Base-by-base conservation (phyloP, 2,113 vertebrate species). In the Paratilapia polleni region DNA sequence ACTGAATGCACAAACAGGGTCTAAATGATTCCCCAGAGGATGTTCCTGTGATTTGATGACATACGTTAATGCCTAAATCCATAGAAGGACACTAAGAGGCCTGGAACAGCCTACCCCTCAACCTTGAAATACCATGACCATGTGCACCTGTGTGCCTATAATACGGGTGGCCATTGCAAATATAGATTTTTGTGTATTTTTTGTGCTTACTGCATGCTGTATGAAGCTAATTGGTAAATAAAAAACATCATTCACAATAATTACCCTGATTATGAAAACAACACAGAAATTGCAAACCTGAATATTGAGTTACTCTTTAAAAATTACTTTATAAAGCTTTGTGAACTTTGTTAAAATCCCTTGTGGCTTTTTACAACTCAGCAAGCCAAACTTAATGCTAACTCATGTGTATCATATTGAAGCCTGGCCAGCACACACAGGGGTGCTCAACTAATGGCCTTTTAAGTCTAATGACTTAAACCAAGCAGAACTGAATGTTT, bases 391-490 rank as follows among this genome's bases (percentile, higher is more conserved):
- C 36, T 56, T 84, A 87, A 87, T 77, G 57, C 62, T 81, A 83
- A 79, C 70, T 82, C 77, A 89, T 87, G 86, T 86, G 86, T 62
- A 83, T 80, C 80, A 1, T 47, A 80, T 54, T 78, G 79, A 81
- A 28, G 61, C 70, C 81, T 38, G n/a, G 60, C 66, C 61, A 82
- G 28, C 66, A 57, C 85, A 89, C 84, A 89, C 66, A 64, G 34
- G 81, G 84, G 77, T 75, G 85, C 81, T 78, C 34, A 26, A 78
- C 88, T 92, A 92, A 91, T 91, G 91, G 90, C 86, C 87, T 87
- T 93, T 90, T 90, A 92, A 90, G 86, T 83, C 80, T 90, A 89
- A 92, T 91, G 90, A 88, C 78, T 78, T 64, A n/a, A 89, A 77
- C 78, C 82, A 77, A 88, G 87, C 81, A 92, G 76, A 87, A 89